A percentile compares a stretch with the other conserved stretches of the same genome.
Conservation (phyloP, 2,888 invertebrate species). For the Machimus atricapillus region DNA sequence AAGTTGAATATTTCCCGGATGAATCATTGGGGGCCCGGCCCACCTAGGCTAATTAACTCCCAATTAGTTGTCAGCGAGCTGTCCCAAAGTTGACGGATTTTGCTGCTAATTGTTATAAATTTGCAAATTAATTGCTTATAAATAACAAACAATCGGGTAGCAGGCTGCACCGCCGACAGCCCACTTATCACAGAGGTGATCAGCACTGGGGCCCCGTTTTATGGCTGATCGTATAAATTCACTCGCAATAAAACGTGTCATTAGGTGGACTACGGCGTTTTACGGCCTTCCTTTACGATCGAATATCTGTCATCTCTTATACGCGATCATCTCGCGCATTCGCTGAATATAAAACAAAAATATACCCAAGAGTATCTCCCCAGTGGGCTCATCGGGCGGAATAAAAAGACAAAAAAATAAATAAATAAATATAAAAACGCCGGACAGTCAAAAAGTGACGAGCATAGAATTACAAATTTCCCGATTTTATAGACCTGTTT, state of each 20-base stretch:
- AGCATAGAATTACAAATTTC: slow-evolving; percentile 18
- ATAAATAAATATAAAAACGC: no score
- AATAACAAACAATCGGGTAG: neutral
- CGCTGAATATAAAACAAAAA: slow-evolving; percentile 28
- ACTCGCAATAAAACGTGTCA: slow-evolving; percentile 37
- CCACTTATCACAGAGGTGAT: slow-evolving; percentile 11
- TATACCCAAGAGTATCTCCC: neutral
- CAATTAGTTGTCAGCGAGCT: slow-evolving; percentile 17
- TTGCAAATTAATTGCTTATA: slow-evolving; percentile 25
- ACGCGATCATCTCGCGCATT: slow-evolving; percentile 30
- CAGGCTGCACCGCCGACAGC: neutral
- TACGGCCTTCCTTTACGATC: slow-evolving; percentile 29
- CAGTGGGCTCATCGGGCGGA: neutral
- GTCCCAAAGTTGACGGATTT: slow-evolving; percentile 9
- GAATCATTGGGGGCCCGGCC: neutral
- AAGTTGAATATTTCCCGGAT: neutral
- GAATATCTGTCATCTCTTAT: slow-evolving; percentile 37
- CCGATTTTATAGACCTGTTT: neutral
- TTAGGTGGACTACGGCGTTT: slow-evolving; percentile 35
- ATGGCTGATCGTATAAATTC: slow-evolving; percentile 33
- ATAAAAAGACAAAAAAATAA: neutral
- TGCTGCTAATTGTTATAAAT: slow-evolving; percentile 5
- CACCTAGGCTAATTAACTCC: slow-evolving; percentile 1
- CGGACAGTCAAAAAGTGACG: neutral
- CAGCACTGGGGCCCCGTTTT: slow-evolving; percentile 25